Base-by-base conservation (phyloP, 2,888 invertebrate species). In the Tachystola acroxantha region DNA sequence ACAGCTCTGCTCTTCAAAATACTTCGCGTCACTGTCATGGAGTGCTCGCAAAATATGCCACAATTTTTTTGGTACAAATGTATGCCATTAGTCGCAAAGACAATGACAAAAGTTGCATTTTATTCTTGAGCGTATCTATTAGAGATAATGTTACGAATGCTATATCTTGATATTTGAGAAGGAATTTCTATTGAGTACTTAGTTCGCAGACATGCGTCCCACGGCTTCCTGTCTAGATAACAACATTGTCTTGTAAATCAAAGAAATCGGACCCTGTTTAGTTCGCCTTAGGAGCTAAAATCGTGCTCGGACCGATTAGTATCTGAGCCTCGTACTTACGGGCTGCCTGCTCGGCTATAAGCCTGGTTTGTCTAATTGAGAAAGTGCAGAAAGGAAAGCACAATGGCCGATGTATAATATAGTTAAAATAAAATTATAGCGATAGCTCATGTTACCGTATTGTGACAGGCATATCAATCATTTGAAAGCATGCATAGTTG, bases 191-290 rank as follows among this genome's bases (percentile, higher is more conserved):
- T 53, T 48, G 46, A 32, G 36, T 38, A 40, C 43, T 47, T 50
- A 43, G 43, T 46, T 38, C 41, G 40, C 43, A 53, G 50, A 48
- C 50, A 35, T 36, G 40, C 59, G 45, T 48, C 62, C 59, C 50
- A 64, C 62, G 37, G 45, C 54, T 64, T 67, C 62, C 66, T 61
- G 59, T 55, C 42, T 45, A 58, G 61, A 66, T 63, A 56, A 53
- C 30, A 25, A 31, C 32, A 29, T 37, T 33, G 35, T 40, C 34
- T 35, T 36, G 25, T 20, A 19, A 24, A 38, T 40, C 40, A 32
- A 32, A 20, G 27, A 36, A 40, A 37, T 35, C 26, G 42, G 32
- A 36, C 37, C 34, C 35, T 43, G 36, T 45, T 37, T 11, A 30
- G 20, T 27, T 35, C 13, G 35, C 22, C 10, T 25, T 37, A 35